phyloP scores from a whole-genome alignment of 2,797 vertebrate genomes.

The Sarcoramphus papa region DNA sequence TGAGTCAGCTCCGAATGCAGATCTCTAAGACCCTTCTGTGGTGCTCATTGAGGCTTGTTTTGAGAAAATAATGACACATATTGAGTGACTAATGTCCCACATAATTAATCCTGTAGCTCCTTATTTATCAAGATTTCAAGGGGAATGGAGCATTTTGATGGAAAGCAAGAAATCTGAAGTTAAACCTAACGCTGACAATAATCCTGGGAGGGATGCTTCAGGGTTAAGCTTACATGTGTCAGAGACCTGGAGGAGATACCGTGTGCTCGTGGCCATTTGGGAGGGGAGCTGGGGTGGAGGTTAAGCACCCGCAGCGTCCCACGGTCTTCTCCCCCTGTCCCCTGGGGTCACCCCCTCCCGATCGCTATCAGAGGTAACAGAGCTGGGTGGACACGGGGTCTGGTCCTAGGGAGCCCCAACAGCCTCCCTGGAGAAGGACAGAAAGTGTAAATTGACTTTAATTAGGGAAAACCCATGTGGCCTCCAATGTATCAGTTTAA shows the following conservation, averaged over 20 bases:
- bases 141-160: background rate
- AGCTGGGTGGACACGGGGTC: background rate
- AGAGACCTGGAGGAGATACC: background rate
- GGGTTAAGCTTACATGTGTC: background rate
- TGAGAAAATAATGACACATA: constrained; percentile 34
- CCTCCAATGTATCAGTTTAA: constrained; percentile 25
- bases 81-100: constrained; percentile 32
- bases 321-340: rapidly evolving
- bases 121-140: constrained; percentile 38
- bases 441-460: constrained; percentile 36
- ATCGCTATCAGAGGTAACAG: background rate
- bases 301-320: background rate
- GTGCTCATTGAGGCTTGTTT: constrained; percentile 22
- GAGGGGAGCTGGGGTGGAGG: background rate
- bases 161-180: background rate
- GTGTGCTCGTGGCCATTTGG: rapidly evolving
- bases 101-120: constrained; percentile 16
- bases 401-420: background rate
- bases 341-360: rapidly evolving
- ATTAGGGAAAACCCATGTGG: constrained; percentile 11
- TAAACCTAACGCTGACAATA: background rate
- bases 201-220: background rate
- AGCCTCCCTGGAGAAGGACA: background rate
- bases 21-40: background rate
- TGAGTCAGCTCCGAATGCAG: background rate